Conservation (phyloP, 2,888 invertebrate genomes). For the Myathropa florea region DNA sequence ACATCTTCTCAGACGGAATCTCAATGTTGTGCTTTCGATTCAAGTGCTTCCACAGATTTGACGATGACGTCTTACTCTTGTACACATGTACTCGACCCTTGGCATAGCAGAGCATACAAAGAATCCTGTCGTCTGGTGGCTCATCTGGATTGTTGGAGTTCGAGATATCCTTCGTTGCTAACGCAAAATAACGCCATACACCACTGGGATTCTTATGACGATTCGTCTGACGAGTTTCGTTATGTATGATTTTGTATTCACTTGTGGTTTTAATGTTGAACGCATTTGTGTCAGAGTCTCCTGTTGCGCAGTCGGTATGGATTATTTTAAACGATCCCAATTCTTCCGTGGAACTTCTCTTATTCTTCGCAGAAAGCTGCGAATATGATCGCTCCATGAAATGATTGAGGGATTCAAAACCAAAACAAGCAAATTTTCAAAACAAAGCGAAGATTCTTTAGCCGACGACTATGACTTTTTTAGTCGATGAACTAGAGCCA, state of each 20-base stretch:
- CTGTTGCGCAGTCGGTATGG: constrained; percentile 22
- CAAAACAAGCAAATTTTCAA: constrained; percentile 38
- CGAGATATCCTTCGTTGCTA: constrained; percentile 41
- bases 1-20: constrained; percentile 60
- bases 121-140: constrained; percentile 51
- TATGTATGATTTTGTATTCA: constrained; percentile 54
- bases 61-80: constrained; percentile 66
- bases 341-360: constrained; percentile 5
- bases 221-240: constrained; percentile 54
- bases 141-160: background rate
- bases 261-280: constrained; percentile 24
- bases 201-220: constrained; percentile 60
- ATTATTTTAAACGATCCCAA: constrained; percentile 56
- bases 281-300: background rate
- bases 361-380: background rate
- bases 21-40: constrained; percentile 64
- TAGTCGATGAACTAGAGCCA: background rate
- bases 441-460: constrained; percentile 58
- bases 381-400: constrained; percentile 27
- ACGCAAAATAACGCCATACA: constrained; percentile 64
- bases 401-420: background rate
- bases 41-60: constrained; percentile 70
- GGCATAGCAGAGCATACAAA: constrained; percentile 64
- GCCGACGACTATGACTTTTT: constrained; percentile 24
- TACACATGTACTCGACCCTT: constrained; percentile 67